Base-by-base conservation (phyloP, 2,113 vertebrate species). In the Elephantulus edwardii region DNA sequence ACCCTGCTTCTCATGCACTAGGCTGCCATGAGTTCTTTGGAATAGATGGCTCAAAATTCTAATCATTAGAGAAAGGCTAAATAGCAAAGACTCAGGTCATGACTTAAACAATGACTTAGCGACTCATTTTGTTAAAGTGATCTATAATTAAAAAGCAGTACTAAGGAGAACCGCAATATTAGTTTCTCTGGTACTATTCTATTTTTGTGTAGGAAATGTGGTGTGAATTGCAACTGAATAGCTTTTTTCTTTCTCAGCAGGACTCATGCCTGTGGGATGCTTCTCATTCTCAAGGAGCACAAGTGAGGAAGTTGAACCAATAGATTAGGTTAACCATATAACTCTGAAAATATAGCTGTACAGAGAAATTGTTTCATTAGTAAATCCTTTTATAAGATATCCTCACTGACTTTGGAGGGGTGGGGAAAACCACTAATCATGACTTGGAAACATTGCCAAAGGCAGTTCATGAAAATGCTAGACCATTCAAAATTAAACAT, bases 101-200 rank as follows among this genome's bases (percentile, higher is more conserved):
- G 8, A 30, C 7, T 74, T 68, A 38, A 60, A 64, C 38, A 84
- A 3, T 40, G 62, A 26, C n/a, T 50, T 62, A 88, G 30, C 84
- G 74, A 91, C 56, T 81, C 66, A 85, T 87, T 78, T 76, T 46
- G 70, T 79, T 56, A 35, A 20, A 68, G 20, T 74, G 38, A 86
- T 20, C 40, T 52, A 68, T 66, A 66, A 66, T 71, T 85, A 48
- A 71, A 76, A 85, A 75, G 52, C 44, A 11, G 30, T 30, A 72
- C n/a, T 81, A 78, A 68, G 44, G 77, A 60, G 74, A 70, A 89
- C 33, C n/a, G 22, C 52, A 76, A 40, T 44, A 70, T 66, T 64
- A 20, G 62, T 64, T 76, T 78, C 30, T 78, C 87, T 77, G 88
- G 42, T 24, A 26, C 1, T 44, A 48, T 54, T 64, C 46, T 72